These are phyloP conservation scores for Ambastaia sidthimunki DNA, from an alignment of 2,797 vertebrate species.

Conservation along the genomic window DNA sequence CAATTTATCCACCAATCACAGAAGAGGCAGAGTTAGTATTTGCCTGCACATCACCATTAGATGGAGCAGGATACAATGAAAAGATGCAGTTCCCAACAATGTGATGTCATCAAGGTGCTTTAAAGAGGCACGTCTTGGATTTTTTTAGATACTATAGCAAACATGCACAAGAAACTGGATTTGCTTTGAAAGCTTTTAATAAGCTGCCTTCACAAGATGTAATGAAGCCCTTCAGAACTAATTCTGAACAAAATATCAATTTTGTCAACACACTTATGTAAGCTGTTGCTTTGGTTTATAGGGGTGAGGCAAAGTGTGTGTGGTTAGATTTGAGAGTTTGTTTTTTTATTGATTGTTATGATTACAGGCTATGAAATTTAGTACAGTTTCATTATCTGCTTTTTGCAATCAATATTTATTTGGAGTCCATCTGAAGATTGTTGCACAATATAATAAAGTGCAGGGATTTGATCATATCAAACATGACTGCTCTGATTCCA, in stretches of 20 bases:
- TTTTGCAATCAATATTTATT: not conserved
- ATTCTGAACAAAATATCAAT: slow-evolving; percentile 22
- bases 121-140: no score
- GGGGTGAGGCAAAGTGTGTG: not conserved
- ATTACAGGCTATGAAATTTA: not conserved
- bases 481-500: slow-evolving; percentile 44
- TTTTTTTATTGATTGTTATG: not conserved
- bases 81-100: no score
- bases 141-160: slow-evolving; percentile 10
- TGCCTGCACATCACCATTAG: no score
- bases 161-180: slow-evolving; percentile 42
- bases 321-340: no score
- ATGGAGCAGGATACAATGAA: no score
- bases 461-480: slow-evolving; percentile 28
- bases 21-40: slow-evolving; percentile 3
- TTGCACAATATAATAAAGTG: not conserved
- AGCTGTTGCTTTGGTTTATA: slow-evolving; percentile 20
- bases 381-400: slow-evolving; percentile 3
- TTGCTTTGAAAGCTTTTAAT: not conserved
- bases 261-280: slow-evolving; percentile 21
- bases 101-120: no score
- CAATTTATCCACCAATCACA: not conserved
- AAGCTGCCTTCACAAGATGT: no score
- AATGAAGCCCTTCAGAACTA: not conserved
- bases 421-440: not conserved